Percentiles rank a stretch among this genome's conserved stretches.
Conservation (phyloP, 2,888 invertebrate species). For the Heterodera filipjevi region DNA sequence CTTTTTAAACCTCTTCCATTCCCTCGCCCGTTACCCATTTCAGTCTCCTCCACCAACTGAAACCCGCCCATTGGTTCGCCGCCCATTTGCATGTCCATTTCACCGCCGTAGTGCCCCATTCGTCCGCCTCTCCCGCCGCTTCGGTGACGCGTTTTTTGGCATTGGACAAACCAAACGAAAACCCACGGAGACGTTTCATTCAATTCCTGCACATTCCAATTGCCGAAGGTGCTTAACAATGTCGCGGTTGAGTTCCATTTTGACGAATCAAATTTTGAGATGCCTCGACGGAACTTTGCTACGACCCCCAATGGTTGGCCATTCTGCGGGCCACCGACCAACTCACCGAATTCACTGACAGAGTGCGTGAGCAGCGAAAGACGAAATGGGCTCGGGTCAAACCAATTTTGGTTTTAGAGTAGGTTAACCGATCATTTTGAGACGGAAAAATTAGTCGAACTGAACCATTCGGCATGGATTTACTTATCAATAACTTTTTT, state of each 20-base stretch:
- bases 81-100: conserved; percentile 97
- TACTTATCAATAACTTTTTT: too few species aligned
- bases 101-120: conserved; percentile 82
- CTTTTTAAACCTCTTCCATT: not conserved
- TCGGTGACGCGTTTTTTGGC: conserved; percentile 55
- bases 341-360: conserved; percentile 71
- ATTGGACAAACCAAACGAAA: conserved; percentile 70
- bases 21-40: conserved; percentile 66
- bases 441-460: too few species aligned
- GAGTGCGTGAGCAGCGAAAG: conserved; percentile 18
- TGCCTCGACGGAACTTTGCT: conserved; percentile 68
- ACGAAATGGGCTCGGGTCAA: not conserved
- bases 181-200: conserved; percentile 3
- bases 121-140: conserved; percentile 9
- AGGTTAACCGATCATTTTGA: too few species aligned
- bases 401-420: conserved; percentile 1
- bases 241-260: not conserved
- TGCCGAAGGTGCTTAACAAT: conserved; percentile 17
- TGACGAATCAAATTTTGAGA: conserved; percentile 38
- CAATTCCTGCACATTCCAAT: conserved; percentile 36
- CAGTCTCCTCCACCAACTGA: conserved; percentile 72
- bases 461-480: too few species aligned
- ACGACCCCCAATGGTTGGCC: conserved; percentile 93
- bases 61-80: conserved; percentile 91
- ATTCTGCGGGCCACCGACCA: conserved; percentile 83